Percentiles rank a stretch among this genome's conserved stretches.
phyloP scores from a whole-genome alignment of 2,113 vertebrate species.

The Vulpes lagopus region DNA sequence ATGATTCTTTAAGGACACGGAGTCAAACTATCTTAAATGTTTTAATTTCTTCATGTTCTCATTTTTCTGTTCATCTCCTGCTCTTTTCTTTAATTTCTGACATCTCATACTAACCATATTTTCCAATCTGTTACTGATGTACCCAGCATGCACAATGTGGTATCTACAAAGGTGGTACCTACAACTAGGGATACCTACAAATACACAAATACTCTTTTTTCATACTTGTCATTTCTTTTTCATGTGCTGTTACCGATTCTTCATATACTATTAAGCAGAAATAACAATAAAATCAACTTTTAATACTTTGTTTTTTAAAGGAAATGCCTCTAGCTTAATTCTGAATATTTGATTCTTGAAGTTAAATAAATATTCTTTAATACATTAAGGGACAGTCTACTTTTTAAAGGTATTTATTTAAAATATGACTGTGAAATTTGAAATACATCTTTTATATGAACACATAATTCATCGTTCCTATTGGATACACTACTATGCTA shows the following conservation, averaged over 20 bases:
- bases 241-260: neutral
- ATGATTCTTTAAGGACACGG: constrained; percentile 6
- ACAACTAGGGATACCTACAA: neutral
- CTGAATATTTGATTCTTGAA: constrained; percentile 14
- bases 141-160: neutral
- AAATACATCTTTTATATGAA: neutral
- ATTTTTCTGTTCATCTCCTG: constrained; percentile 33
- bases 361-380: neutral
- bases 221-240: neutral
- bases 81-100: neutral
- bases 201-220: neutral
- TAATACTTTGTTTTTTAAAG: constrained; percentile 44
- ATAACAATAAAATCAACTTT: neutral
- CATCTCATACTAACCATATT: neutral
- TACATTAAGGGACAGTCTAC: neutral
- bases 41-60: neutral
- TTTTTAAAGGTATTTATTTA: neutral
- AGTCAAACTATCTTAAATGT: neutral
- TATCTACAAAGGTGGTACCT: neutral
- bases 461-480: neutral
- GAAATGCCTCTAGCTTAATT: neutral
- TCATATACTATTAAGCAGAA: neutral
- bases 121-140: constrained; percentile 35
- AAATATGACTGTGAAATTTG: neutral
- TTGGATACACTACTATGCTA: neutral